These are phyloP conservation scores for Paracyclopina nana DNA, from an alignment of 1,140 invertebrate genomes.

Conservation along the genomic window DNA sequence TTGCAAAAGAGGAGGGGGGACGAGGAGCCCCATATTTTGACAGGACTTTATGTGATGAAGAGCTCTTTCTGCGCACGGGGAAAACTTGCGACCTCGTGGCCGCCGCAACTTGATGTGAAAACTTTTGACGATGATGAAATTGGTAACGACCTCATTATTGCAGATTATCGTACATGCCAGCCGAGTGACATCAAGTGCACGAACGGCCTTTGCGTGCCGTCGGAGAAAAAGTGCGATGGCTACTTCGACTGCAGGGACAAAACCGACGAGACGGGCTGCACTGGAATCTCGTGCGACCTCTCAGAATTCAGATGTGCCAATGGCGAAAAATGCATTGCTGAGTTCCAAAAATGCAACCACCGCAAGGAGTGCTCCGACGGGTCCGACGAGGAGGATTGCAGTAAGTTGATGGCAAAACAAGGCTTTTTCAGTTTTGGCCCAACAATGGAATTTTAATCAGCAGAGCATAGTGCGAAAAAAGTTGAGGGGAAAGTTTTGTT, in stretches of 20 bases:
- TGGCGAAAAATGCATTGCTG: conserved; percentile 60
- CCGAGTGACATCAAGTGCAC: conserved; percentile 60
- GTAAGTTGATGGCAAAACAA: conserved; percentile 38
- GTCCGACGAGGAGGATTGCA: conserved; percentile 64
- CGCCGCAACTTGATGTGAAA: background rate
- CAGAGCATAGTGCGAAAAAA: too few relatives aligned
- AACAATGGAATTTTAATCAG: too few relatives aligned
- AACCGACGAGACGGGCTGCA: conserved; percentile 59
- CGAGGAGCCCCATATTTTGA: too few relatives aligned
- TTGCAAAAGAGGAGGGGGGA: too few relatives aligned
- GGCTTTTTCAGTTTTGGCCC: too few relatives aligned
- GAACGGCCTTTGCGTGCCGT: conserved; percentile 55
- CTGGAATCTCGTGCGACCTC: conserved; percentile 20
- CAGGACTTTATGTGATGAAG: too few relatives aligned
- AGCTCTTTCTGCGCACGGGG: background rate
- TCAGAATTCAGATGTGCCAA: conserved; percentile 74
- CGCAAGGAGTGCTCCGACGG: conserved; percentile 71
- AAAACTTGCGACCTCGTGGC: background rate
- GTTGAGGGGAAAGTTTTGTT: too few relatives aligned
- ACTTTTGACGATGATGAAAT: conserved; percentile 2
- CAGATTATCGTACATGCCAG: conserved; percentile 67
- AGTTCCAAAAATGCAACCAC: conserved; percentile 60
- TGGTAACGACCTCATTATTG: too few relatives aligned
- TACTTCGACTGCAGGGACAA: conserved; percentile 67
- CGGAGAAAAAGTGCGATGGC: conserved; percentile 69